These are phyloP conservation scores for Tamias sibiricus DNA, from an alignment of 2,113 vertebrate species.

Conservation along the genomic window DNA sequence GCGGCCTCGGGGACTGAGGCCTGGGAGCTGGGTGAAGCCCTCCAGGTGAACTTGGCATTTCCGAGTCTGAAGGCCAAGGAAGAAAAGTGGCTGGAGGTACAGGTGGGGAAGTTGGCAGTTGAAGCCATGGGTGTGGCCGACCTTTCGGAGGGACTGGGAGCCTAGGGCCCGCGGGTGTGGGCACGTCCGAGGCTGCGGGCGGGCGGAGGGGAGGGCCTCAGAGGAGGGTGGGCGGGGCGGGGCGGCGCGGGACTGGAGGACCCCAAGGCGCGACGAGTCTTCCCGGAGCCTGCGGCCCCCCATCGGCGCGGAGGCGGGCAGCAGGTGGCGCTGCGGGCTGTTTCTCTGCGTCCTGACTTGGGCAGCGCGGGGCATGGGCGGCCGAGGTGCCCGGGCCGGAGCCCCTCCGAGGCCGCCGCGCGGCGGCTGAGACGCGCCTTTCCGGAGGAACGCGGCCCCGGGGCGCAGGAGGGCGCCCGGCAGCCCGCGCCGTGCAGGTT, in stretches of 20 bases:
- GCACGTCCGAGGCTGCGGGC: no score
- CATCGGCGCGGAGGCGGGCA: not conserved
- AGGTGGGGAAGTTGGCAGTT: no score
- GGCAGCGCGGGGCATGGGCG: not conserved
- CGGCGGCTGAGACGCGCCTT: fast-evolving
- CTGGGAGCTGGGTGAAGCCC: not conserved
- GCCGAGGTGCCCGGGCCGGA: no score
- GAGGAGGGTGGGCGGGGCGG: not conserved
- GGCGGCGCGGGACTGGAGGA: not conserved
- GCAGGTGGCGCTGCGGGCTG: constrained; percentile 50
- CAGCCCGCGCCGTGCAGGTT: not conserved
- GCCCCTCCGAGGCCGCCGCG: no score
- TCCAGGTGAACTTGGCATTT: not conserved
- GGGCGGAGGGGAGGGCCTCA: not conserved
- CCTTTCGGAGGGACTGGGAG: no score
- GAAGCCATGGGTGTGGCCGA: not conserved
- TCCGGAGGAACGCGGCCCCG: not conserved
- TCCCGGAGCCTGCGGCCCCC: not conserved
- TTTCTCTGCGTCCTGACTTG: fast-evolving
- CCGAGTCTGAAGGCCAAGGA: not conserved
- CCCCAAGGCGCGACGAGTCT: fast-evolving
- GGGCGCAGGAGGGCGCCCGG: not conserved
- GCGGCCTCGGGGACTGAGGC: not conserved
- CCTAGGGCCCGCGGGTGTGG: not conserved
- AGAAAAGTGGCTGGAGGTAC: not conserved